Conservation (phyloP, 2,113 vertebrate genomes). For the Dasyornis broadbenti region DNA sequence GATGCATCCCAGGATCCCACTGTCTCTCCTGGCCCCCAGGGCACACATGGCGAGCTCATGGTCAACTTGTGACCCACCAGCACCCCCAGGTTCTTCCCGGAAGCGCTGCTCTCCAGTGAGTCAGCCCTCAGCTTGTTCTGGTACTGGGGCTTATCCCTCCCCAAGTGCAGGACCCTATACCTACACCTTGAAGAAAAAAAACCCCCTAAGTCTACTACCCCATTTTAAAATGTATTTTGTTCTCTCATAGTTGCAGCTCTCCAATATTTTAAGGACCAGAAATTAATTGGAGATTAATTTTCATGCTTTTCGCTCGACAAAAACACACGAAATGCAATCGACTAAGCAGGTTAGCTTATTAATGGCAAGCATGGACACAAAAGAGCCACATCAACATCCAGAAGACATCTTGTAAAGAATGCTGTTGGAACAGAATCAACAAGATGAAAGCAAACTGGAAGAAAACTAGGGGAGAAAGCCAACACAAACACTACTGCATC, state of each 20-base stretch:
- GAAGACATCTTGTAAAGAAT: not conserved
- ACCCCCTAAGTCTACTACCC: not conserved
- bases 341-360: not conserved
- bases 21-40: not conserved
- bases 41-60: not conserved
- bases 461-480: not conserved
- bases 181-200: not conserved
- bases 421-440: not conserved
- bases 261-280: not conserved
- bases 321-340: not conserved
- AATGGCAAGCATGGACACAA: not conserved
- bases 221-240: not conserved
- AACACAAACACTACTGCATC: not conserved
- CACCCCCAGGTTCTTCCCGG: not conserved
- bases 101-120: not conserved
- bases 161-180: not conserved
- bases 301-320: not conserved
- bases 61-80: not conserved
- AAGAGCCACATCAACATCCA: not conserved
- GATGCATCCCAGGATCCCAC: not conserved
- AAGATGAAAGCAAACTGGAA: not conserved
- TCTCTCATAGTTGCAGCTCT: not conserved
- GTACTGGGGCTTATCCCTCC: fast-evolving
- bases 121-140: not conserved
- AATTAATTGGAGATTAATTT: not conserved